These are phyloP conservation scores for Eueremaeus valkanovi DNA, from an alignment of 2,888 invertebrate species.

Conservation along the genomic window DNA sequence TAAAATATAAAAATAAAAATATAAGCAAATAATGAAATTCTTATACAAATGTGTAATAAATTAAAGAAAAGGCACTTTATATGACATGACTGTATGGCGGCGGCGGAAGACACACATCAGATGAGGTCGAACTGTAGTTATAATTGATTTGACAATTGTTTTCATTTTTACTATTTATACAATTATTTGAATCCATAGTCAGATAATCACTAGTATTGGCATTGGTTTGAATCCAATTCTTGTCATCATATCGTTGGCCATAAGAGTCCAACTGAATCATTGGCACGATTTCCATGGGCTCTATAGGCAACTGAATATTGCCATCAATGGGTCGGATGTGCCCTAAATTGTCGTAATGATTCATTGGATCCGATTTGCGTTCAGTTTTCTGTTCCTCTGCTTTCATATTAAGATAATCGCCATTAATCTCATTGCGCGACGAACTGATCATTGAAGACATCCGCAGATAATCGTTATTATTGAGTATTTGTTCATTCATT, in stretches of 20 bases:
- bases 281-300: constrained; percentile 44
- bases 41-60: not conserved
- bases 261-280: constrained; percentile 45
- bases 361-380: constrained; percentile 18
- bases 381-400: not conserved
- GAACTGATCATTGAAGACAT: constrained; percentile 37
- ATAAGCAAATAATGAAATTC: not conserved
- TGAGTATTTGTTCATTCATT: constrained; percentile 57
- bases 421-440: not conserved
- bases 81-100: constrained; percentile 20
- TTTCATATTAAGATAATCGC: constrained; percentile 29
- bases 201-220: not conserved
- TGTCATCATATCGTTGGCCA: constrained; percentile 6
- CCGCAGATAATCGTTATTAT: constrained; percentile 41
- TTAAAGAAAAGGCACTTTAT: not conserved
- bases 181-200: constrained; percentile 15
- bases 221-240: not conserved
- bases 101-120: constrained; percentile 14
- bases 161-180: not conserved
- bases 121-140: not conserved
- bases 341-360: constrained; percentile 42
- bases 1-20: no score
- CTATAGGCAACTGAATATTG: constrained; percentile 29
- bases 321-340: constrained; percentile 38
- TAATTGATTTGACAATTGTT: not conserved